Base-by-base conservation (phyloP, 2,113 vertebrate genomes). In the Lepisosteus oculatus region DNA sequence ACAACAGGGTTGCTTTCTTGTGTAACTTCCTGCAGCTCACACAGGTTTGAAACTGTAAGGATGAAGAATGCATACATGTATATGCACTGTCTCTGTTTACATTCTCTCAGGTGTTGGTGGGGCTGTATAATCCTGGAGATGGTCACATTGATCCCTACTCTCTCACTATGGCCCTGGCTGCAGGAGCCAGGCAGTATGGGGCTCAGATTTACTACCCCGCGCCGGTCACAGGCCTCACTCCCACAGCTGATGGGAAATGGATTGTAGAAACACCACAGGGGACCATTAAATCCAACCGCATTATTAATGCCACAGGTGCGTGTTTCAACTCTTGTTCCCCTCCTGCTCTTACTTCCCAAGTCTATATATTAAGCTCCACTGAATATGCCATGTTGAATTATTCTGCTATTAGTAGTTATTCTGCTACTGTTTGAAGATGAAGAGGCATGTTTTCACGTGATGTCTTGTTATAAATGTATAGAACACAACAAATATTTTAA, bases 71-170 rank as follows among this genome's bases (percentile, higher is more conserved):
- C 15, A 41, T 5, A 11, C 62, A 64, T 9, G 17, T 41, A 42
- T 3, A 64, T 1, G 56, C 56, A 12, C 3, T 64, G 62, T 29
- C 17, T 9, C 6, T 17, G 5, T 64, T 8, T 64, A 15, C 3
- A 3, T 14, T 9, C n/a, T 43, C 42, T 8, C 54, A 99, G 97
- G 89, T 99, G 85, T 83, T 99, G 84, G 95, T 95, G 55, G 97
- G 96, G 43, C 87, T 99, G 6, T 95, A 98, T 84, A 99, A 96
- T 15, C 95, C 96, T 61, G 96, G 93, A 71, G 97, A 99, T 69
- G 97, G 97, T 42, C 96, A 99, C 83, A 98, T 99, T n/a, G 97
- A 99, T 85, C 96, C 97, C 0, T 99, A 99, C 79, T 99, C 96
- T 68, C 91, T 99, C 64, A 99, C 97, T 0, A 99, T 99, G 97